Conservation (phyloP, 2,888 invertebrate genomes). For the Diachrysia chrysitis region DNA sequence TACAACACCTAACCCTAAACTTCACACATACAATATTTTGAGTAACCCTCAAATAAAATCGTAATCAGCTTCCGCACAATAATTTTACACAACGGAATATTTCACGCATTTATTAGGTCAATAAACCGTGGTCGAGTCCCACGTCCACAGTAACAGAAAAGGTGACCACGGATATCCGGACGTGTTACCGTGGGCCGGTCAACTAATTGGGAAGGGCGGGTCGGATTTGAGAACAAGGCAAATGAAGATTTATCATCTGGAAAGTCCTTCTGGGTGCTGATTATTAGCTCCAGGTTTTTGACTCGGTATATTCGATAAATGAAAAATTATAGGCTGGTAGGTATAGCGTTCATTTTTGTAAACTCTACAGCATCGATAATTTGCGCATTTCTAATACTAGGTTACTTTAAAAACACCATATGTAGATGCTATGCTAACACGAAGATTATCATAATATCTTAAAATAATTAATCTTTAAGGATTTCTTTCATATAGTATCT, state of each 20-base stretch:
- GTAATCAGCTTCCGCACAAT: slow-evolving; percentile 12
- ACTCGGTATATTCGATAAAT: slow-evolving; percentile 25
- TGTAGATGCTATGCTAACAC: no score
- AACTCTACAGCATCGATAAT: no score
- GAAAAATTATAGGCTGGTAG: background rate
- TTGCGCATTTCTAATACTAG: no score
- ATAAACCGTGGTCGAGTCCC: slow-evolving; percentile 62
- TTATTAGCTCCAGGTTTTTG: slow-evolving; percentile 60
- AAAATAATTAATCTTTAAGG: no score
- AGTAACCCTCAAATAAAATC: slow-evolving; percentile 11
- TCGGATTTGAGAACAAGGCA: slow-evolving; percentile 86
- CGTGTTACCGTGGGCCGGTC: slow-evolving; percentile 61
- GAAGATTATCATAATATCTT: no score
- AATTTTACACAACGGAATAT: slow-evolving; percentile 4
- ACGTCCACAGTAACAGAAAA: slow-evolving; percentile 67
- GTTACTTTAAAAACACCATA: no score
- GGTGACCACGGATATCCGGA: slow-evolving; percentile 83
- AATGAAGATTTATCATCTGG: slow-evolving; percentile 87
- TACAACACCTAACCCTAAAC: slow-evolving; percentile 15
- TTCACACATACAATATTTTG: slow-evolving; percentile 22
- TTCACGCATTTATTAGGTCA: slow-evolving; percentile 32
- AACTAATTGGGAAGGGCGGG: slow-evolving; percentile 85
- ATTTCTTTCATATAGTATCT: no score
- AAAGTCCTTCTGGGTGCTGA: slow-evolving; percentile 67
- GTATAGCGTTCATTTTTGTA: background rate